Base-by-base conservation (phyloP, 2,113 vertebrate species). In the Tyto alba region DNA sequence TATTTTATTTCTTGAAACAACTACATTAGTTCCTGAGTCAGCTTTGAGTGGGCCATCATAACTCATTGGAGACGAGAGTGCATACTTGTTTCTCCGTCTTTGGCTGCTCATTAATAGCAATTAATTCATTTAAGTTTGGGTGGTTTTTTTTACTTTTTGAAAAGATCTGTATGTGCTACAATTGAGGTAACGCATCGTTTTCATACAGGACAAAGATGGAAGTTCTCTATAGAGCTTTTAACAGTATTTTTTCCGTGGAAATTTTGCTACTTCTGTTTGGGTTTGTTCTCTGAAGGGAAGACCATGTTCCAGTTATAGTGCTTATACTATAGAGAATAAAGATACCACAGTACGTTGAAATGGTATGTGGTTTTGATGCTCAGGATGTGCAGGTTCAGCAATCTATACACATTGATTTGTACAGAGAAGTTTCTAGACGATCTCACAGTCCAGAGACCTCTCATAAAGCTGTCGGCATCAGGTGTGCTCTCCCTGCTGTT, bases 1-100 rank as follows among this genome's bases (percentile, higher is more conserved):
- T 93, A 47, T 94, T 93, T 96, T 91, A 81, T 89, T 95, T 95
- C 93, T 88, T 89, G 91, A 88, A 91, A 73, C 86, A 85, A 25
- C 56, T 71, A 60, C 62, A 29, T 92, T 80, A 94, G 53, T 88
- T 96, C 94, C 92, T 91, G 91, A 95, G 91, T 92, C 93, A 92
- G 87, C 93, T 91, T 88, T 90, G 84, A 89, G 55, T 77, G 32
- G 69, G 47, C 84, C 67, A 55, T 64, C 62, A 8, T 85, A 95
- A 79, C 66, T 88, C 55, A 27, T 56, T 1, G 18, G 66, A 79
- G 84, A 88, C 0, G 3, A 89, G 57, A 82, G 48, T 60, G 38
- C 63, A 10, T 22, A 6, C 36, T 68, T 81, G 34, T 93, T 93
- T 95, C 85, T 81, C 57, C 78, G 40, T 75, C 66, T 83, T 89